Evolutionary conservation across 2,888 invertebrate genomes (phyloP).

Genomic region (Abrostola tripartita): DNA sequence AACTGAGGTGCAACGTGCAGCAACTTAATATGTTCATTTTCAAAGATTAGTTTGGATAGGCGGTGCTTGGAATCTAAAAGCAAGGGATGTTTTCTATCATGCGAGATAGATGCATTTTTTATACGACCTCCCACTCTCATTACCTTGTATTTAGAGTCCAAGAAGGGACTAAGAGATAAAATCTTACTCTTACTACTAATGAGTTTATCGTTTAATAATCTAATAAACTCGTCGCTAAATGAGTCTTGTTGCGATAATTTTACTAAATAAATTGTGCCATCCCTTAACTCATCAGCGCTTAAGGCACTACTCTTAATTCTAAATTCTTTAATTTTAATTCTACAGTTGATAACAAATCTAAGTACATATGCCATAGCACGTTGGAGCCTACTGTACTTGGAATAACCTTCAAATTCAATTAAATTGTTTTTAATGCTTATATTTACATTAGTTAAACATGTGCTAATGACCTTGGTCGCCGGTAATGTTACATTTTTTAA

Average conservation of each 20-base stretch:
- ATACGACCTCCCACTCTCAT: constrained; percentile 11
- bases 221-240: neutral
- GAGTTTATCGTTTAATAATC: neutral
- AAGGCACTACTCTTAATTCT: neutral
- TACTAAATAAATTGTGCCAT: neutral
- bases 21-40: constrained; percentile 2
- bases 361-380: constrained; percentile 4
- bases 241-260: neutral
- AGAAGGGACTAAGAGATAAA: constrained; percentile 8
- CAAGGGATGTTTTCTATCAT: constrained; percentile 12
- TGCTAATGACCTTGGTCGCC: constrained; percentile 10
- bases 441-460: no score
- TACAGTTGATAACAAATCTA: constrained; percentile 12
- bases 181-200: constrained; percentile 3
- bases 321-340: neutral
- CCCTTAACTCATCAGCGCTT: constrained; percentile 1
- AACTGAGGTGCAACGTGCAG: constrained; percentile 9
- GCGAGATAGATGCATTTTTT: neutral
- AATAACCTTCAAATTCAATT: constrained; percentile 9
- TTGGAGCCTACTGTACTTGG: constrained; percentile 12
- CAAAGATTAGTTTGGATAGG: no score
- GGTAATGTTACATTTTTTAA: constrained; percentile 6
- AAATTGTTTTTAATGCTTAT: neutral
- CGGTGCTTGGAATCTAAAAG: constrained; percentile 4
- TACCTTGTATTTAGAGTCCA: constrained; percentile 4